Conservation (phyloP, 2,797 vertebrate genomes). For the Hybognathus amarus region DNA sequence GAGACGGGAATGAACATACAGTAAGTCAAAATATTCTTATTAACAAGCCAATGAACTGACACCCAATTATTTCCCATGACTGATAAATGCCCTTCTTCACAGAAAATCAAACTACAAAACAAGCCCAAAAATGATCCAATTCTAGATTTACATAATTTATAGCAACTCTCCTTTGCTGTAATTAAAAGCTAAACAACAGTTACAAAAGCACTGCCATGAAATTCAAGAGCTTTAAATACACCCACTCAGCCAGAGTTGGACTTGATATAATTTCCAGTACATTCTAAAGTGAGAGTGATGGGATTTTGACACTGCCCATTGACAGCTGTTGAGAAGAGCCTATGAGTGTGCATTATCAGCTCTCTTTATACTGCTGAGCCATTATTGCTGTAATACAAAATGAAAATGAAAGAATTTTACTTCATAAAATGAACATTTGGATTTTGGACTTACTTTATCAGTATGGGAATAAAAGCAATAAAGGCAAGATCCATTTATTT, state of each 20-base stretch:
- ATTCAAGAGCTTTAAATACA: constrained; percentile 19
- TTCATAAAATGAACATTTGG: not conserved
- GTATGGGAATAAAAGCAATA: not conserved
- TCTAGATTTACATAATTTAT: not conserved
- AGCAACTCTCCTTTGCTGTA: not conserved
- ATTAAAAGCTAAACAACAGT: not conserved
- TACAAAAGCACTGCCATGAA: not conserved
- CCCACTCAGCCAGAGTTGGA: constrained; percentile 4
- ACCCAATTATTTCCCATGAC: not conserved
- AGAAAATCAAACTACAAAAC: not conserved
- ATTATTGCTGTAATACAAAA: not conserved
- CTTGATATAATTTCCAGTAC: not conserved
- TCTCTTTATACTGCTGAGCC: not conserved
- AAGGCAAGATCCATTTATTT: not conserved
- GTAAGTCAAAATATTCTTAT: not conserved
- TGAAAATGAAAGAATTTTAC: not conserved
- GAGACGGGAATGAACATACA: constrained; percentile 39
- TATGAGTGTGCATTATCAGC: constrained; percentile 27
- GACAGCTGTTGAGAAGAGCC: constrained; percentile 29
- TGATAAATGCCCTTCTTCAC: not conserved
- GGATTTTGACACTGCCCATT: constrained; percentile 25
- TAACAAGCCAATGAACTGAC: not conserved
- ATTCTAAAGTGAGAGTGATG: constrained; percentile 22
- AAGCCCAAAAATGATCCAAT: not conserved
- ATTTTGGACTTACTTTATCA: not conserved